phyloP scores from a whole-genome alignment of 2,888 invertebrate species.

The Coelogynopora nodosa region DNA sequence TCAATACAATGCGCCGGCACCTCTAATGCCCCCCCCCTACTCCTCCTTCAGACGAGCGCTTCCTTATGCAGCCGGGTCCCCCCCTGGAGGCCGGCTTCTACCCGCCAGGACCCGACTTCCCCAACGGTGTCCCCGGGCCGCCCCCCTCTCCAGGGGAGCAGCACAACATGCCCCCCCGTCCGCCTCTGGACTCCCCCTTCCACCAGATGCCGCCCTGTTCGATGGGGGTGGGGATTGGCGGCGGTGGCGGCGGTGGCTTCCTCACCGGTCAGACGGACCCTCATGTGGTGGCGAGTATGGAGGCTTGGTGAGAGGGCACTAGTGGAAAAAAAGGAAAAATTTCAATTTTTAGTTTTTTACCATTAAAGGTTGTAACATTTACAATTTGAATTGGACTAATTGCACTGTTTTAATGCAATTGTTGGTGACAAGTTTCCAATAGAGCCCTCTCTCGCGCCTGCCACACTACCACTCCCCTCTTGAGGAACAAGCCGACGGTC shows the following conservation, averaged over 20 bases:
- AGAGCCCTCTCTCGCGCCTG: too few relatives aligned
- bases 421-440: too few relatives aligned
- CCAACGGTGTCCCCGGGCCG: neutral
- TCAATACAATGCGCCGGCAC: neutral
- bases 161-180: neutral
- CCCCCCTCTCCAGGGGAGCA: neutral
- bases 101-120: neutral
- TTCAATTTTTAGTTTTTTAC: too few relatives aligned
- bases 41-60: neutral
- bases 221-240: neutral
- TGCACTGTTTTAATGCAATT: too few relatives aligned
- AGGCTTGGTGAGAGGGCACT: neutral
- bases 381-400: too few relatives aligned
- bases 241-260: neutral
- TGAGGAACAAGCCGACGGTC: too few relatives aligned
- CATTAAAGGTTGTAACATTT: too few relatives aligned
- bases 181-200: slow-evolving; percentile 1
- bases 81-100: neutral
- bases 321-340: too few relatives aligned
- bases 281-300: neutral
- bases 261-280: neutral
- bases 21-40: neutral
- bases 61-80: neutral
- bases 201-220: neutral
- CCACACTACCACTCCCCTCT: too few relatives aligned